These are phyloP conservation scores for Melinaea marsaeus DNA, from an alignment of 2,888 invertebrate genomes.

Conservation along the genomic window DNA sequence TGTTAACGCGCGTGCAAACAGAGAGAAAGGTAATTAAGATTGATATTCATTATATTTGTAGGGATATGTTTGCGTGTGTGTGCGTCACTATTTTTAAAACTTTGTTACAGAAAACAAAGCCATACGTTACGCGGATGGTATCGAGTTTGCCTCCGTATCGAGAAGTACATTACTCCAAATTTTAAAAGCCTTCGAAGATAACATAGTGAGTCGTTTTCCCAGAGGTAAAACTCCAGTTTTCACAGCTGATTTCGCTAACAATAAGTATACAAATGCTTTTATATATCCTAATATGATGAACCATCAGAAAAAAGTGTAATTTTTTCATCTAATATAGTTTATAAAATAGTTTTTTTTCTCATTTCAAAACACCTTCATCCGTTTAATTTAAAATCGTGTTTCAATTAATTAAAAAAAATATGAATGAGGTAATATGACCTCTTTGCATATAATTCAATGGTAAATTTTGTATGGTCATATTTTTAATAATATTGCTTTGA, in stretches of 20 bases:
- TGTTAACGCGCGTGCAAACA: slow-evolving; percentile 8
- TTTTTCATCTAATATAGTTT: not conserved
- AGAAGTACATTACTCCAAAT: slow-evolving; percentile 52
- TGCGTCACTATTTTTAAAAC: not conserved
- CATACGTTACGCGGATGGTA: slow-evolving; percentile 34
- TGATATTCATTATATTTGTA: not conserved
- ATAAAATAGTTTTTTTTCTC: too few relatives aligned
- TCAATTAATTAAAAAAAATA: too few relatives aligned
- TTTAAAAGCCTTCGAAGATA: slow-evolving; percentile 48
- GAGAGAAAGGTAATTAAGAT: slow-evolving; percentile 11
- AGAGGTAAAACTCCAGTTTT: slow-evolving; percentile 41
- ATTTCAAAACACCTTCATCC: too few relatives aligned
- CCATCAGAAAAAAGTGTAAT: not conserved
- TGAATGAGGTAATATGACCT: too few relatives aligned
- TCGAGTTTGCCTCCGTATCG: slow-evolving; percentile 43
- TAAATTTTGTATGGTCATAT: too few relatives aligned
- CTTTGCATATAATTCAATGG: too few relatives aligned
- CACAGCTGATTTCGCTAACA: slow-evolving; percentile 55
- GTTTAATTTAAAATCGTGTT: too few relatives aligned
- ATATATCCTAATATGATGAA: slow-evolving; percentile 47
- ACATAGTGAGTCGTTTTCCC: slow-evolving; percentile 33
- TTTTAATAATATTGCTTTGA: too few relatives aligned
- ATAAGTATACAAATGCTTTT: slow-evolving; percentile 48
- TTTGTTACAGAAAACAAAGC: too few relatives aligned
- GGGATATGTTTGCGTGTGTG: not conserved